Conservation (phyloP, 2,797 vertebrate genomes). For the Crax fasciolata region DNA sequence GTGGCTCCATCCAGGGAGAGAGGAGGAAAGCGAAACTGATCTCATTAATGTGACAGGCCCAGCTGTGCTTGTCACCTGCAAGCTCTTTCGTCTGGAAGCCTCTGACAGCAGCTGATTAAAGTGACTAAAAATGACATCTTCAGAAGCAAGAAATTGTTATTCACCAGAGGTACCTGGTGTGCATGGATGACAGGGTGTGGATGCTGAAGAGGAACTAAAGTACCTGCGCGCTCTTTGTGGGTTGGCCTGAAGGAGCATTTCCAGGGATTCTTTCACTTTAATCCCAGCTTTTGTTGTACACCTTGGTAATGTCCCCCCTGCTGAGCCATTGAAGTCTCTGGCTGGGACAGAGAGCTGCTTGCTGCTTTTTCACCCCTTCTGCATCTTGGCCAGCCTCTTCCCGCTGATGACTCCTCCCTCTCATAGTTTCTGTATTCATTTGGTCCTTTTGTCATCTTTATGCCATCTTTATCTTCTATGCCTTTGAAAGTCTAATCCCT, state of each 20-base stretch:
- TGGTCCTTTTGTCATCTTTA: not conserved
- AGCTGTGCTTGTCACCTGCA: constrained; percentile 24
- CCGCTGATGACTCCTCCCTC: not conserved
- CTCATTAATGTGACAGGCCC: not conserved
- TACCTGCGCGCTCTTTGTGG: not conserved
- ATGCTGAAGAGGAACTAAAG: not conserved
- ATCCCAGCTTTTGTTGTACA: not conserved
- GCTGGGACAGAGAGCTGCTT: not conserved
- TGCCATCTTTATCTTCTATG: not conserved
- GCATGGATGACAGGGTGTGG: not conserved
- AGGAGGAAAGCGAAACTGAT: not conserved
- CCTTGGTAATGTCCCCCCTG: not conserved
- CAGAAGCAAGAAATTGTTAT: not conserved
- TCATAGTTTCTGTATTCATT: not conserved
- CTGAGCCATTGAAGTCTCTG: not conserved
- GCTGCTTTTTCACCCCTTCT: not conserved
- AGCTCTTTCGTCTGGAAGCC: not conserved
- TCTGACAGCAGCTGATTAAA: not conserved
- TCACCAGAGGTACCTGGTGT: not conserved
- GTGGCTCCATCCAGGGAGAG: not conserved
- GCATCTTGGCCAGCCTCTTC: not conserved
- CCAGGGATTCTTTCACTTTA: not conserved
- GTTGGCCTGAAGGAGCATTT: not conserved
- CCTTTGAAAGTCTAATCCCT: not conserved
- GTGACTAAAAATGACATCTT: not conserved